phyloP scores from a whole-genome alignment of 2,797 vertebrate species.

The Fundulus diaphanus region DNA sequence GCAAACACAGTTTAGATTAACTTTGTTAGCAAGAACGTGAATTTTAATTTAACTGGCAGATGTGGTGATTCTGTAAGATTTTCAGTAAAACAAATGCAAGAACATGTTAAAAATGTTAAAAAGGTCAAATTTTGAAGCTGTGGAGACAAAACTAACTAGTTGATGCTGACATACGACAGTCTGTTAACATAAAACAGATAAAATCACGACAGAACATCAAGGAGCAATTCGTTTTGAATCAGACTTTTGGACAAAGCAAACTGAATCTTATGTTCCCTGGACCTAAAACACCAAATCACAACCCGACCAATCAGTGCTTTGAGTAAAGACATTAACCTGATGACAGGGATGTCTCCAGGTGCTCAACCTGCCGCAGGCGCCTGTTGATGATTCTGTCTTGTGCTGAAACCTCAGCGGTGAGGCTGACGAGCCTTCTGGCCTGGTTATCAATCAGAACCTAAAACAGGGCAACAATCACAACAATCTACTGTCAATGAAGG shows the following conservation, averaged over 20 bases:
- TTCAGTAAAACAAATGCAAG: no score
- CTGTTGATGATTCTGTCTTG: constrained; percentile 48
- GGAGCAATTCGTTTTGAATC: neutral
- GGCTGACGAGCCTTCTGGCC: constrained; percentile 27
- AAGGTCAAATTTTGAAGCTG: no score
- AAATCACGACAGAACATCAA: no score
- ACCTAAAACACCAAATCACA: neutral
- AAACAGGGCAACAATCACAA: neutral
- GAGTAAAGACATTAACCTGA: neutral
- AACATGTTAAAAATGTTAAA: no score
- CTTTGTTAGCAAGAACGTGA: no score
- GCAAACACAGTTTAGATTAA: neutral
- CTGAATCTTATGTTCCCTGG: neutral
- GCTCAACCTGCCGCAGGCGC: constrained; percentile 38
- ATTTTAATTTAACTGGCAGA: no score
- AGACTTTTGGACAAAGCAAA: neutral
- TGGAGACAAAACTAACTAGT: no score
- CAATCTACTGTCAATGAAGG: neutral
- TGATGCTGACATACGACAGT: no score
- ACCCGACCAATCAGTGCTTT: neutral
- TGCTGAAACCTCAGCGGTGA: constrained; percentile 45
- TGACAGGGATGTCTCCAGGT: constrained; percentile 54
- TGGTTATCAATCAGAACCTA: constrained; percentile 50
- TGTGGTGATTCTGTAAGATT: no score
- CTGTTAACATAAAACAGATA: no score